phyloP scores from a whole-genome alignment of 2,797 vertebrate species.

The Heterohyrax brucei region DNA sequence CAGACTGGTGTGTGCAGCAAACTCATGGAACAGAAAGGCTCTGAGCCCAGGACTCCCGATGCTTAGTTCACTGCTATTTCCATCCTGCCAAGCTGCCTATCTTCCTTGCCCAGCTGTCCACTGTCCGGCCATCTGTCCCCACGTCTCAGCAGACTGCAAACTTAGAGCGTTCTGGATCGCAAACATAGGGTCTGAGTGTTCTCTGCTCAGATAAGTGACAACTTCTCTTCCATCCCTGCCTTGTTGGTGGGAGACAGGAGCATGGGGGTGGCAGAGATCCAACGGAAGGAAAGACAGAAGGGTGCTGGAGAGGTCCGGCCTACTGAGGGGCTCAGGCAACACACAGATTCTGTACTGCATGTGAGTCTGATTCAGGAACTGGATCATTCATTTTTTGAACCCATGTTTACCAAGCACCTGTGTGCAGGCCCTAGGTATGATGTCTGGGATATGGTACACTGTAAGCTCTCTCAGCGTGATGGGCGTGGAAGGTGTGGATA shows the following conservation, averaged over 20 bases:
- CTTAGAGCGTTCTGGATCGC: conserved; percentile 78
- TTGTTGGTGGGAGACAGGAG: neutral
- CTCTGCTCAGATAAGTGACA: conserved; percentile 69
- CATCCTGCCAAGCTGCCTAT: conserved; percentile 77
- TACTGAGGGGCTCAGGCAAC: neutral
- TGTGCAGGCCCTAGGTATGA: neutral
- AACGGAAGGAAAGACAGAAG: neutral
- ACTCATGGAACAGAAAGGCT: conserved; percentile 71
- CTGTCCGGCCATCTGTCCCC: conserved; percentile 86
- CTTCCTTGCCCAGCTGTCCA: conserved; percentile 86
- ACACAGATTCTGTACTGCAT: neutral
- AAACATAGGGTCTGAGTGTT: conserved; percentile 79
- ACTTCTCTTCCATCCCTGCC: neutral
- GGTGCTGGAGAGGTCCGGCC: neutral
- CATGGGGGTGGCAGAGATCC: neutral
- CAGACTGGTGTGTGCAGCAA: conserved; percentile 48
- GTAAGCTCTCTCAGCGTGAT: neutral
- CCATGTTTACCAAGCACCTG: neutral
- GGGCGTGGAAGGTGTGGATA: neutral
- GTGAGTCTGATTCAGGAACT: neutral
- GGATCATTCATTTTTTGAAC: neutral
- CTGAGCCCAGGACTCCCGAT: conserved; percentile 71
- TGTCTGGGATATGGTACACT: neutral
- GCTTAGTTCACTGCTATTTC: conserved; percentile 85
- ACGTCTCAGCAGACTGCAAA: conserved; percentile 79